Evolutionary conservation across 2,113 vertebrate species (phyloP).

Genomic region (Poicephalus gulielmi): DNA sequence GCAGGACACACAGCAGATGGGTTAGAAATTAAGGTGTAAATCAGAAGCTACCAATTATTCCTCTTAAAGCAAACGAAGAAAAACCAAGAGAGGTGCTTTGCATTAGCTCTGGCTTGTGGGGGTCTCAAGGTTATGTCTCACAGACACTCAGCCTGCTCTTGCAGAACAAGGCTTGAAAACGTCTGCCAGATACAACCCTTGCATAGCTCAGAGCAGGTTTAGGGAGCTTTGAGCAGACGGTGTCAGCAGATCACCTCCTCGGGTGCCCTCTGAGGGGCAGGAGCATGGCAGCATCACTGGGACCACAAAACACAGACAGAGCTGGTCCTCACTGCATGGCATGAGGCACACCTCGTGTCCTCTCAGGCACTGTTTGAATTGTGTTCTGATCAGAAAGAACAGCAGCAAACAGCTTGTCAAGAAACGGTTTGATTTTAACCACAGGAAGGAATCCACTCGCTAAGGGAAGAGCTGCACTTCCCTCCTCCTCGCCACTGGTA

Average conservation of each 20-base stretch:
- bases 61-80: neutral
- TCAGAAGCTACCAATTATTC: neutral
- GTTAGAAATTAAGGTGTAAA: neutral
- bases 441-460: neutral
- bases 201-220: fast-evolving
- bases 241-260: too few relatives aligned
- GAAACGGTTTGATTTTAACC: neutral
- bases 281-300: fast-evolving
- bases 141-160: too few relatives aligned
- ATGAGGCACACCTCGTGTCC: too few relatives aligned
- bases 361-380: neutral
- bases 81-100: neutral
- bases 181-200: fast-evolving
- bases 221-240: neutral
- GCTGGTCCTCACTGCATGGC: fast-evolving
- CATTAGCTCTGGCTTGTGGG: neutral
- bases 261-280: neutral
- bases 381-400: neutral
- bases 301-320: fast-evolving
- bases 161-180: neutral
- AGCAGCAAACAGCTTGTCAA: neutral
- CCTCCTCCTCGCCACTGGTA: neutral
- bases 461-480: neutral
- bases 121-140: fast-evolving
- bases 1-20: neutral